Conservation (phyloP, 2,113 vertebrate genomes). For the Lampris megalopsis region DNA sequence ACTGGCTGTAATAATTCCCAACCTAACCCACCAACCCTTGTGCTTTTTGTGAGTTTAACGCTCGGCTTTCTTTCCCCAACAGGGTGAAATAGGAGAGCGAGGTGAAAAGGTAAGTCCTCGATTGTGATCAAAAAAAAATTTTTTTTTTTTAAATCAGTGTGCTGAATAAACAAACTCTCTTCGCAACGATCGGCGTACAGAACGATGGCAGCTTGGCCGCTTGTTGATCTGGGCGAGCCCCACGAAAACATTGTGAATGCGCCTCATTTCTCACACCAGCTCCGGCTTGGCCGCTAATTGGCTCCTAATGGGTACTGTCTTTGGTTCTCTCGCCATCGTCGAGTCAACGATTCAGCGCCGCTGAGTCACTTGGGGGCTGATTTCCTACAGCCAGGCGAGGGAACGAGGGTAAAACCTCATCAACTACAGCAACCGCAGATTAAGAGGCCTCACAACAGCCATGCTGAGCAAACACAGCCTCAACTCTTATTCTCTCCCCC, state of each 20-base stretch:
- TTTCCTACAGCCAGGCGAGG: conserved; percentile 12
- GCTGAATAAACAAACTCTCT: neutral
- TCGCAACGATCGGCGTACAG: neutral
- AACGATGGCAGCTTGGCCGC: neutral
- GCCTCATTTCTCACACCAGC: conserved; percentile 1
- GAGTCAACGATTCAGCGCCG: conserved; percentile 36
- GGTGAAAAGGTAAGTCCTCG: conserved; percentile 92
- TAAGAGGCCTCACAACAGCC: conserved; percentile 21
- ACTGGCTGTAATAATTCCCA: conserved; percentile 40
- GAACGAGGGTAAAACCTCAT: conserved; percentile 15
- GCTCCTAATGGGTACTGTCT: conserved; percentile 27
- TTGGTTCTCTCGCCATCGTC: conserved; percentile 30
- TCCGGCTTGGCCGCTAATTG: neutral
- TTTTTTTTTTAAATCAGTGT: conserved; percentile 47
- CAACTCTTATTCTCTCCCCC: conserved; percentile 22
- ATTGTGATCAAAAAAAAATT: conserved; percentile 46
- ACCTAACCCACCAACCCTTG: conserved; percentile 4
- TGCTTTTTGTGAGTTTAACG: conserved; percentile 47
- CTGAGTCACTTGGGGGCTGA: conserved; percentile 50
- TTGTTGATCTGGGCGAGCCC: neutral
- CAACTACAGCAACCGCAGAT: conserved; percentile 1
- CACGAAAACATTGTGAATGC: neutral
- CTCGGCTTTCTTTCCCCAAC: conserved; percentile 78
- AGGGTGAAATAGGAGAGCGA: conserved; percentile 94
- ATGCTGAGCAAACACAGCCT: conserved; percentile 13